Conservation (phyloP, 2,888 invertebrate species). For the Oscheius myriophilus region DNA sequence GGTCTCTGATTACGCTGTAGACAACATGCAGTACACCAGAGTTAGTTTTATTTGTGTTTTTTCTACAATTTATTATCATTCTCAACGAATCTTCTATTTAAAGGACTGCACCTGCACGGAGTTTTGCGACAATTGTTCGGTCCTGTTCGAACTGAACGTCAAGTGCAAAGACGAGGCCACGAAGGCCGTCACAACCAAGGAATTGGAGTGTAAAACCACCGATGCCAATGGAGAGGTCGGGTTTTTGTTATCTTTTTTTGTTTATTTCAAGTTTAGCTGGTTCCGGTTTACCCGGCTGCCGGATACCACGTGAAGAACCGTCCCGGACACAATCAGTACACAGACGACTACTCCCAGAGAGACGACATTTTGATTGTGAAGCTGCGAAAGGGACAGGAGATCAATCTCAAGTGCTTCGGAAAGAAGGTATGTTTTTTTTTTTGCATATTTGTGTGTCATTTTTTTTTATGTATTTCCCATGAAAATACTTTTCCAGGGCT, state of each 20-base stretch:
- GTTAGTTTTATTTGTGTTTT: constrained; percentile 72
- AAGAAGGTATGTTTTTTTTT: constrained; percentile 78
- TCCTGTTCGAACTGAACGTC: constrained; percentile 95
- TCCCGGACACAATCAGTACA: constrained; percentile 30
- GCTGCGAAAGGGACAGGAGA: constrained; percentile 85
- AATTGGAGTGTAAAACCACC: constrained; percentile 75
- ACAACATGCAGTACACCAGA: constrained; percentile 89
- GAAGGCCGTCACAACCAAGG: constrained; percentile 93
- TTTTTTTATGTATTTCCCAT: no score
- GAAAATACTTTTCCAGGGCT: constrained; percentile 73
- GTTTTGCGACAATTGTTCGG: constrained; percentile 96
- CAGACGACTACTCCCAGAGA: constrained; percentile 36
- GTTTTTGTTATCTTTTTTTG: neutral
- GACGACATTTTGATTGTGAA: constrained; percentile 80
- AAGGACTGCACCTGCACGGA: constrained; percentile 95
- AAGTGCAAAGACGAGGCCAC: constrained; percentile 94
- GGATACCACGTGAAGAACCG: constrained; percentile 33
- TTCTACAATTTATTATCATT: no score
- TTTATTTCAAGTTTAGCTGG: neutral
- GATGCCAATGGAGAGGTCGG: constrained; percentile 21
- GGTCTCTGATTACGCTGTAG: constrained; percentile 94
- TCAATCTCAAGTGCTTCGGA: constrained; percentile 92
- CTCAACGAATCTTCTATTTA: constrained; percentile 24
- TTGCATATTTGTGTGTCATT: no score
- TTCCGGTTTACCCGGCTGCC: constrained; percentile 28